These are phyloP conservation scores for Acanthiza pusilla DNA, from an alignment of 2,797 vertebrate genomes.

Conservation along the genomic window DNA sequence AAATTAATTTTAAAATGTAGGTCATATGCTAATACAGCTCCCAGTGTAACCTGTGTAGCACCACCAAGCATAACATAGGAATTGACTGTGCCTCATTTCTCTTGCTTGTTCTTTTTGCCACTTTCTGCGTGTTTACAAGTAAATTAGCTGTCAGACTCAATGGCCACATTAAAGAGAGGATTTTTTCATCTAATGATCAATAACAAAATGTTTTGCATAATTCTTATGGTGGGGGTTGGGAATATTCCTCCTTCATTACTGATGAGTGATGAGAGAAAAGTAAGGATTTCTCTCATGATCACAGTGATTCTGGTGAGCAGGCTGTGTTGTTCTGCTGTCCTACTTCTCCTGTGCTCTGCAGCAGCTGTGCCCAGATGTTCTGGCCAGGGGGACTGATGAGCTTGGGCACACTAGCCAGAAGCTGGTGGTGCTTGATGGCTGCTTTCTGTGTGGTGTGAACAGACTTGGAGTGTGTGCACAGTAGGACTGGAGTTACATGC, in stretches of 20 bases:
- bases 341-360: neutral
- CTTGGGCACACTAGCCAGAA: neutral
- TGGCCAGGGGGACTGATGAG: neutral
- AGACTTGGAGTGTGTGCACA: no score
- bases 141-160: neutral
- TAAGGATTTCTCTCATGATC: neutral
- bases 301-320: neutral
- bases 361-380: neutral
- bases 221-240: neutral
- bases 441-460: accelerated
- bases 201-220: neutral
- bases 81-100: neutral
- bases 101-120: neutral
- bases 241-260: neutral
- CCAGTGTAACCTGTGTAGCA: conserved; percentile 26
- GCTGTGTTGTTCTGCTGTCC: neutral
- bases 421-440: neutral
- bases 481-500: accelerated
- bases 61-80: neutral
- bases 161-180: neutral
- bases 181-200: neutral
- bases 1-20: conserved; percentile 64
- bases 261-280: neutral
- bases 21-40: conserved; percentile 59
- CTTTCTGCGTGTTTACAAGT: neutral